These are phyloP conservation scores for Aramus guarauna DNA, from an alignment of 2,113 vertebrate species.

Conservation along the genomic window DNA sequence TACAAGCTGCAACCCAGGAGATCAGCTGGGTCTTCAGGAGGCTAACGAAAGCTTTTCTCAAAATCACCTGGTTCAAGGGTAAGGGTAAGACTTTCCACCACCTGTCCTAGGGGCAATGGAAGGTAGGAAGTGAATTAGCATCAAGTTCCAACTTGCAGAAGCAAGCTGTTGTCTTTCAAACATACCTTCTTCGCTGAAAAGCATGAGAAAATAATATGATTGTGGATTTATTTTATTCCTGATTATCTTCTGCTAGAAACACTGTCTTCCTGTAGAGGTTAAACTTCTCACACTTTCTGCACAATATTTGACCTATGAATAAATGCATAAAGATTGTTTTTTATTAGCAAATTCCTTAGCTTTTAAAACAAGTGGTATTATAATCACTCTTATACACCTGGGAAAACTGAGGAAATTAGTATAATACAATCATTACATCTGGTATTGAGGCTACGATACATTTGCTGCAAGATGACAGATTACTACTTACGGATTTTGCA, in stretches of 20 bases:
- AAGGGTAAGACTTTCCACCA: background rate
- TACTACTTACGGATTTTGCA: background rate
- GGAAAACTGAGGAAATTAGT: slow-evolving; percentile 67
- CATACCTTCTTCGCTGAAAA: background rate
- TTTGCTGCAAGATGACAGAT: slow-evolving; percentile 37
- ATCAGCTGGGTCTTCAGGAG: background rate
- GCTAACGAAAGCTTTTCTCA: background rate
- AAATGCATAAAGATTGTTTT: slow-evolving; percentile 35
- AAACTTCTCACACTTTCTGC: background rate
- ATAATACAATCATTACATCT: slow-evolving; percentile 18
- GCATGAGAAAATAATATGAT: background rate
- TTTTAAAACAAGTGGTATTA: slow-evolving; percentile 45
- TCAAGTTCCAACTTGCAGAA: background rate
- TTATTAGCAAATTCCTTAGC: slow-evolving; percentile 56
- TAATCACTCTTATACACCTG: slow-evolving; percentile 29
- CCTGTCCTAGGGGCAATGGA: background rate
- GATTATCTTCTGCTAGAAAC: background rate
- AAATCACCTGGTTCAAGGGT: background rate
- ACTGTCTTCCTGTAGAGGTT: background rate
- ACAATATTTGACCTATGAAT: background rate
- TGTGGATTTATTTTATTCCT: background rate
- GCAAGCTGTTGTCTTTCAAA: background rate
- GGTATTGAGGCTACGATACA: background rate
- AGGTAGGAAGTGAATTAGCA: background rate
- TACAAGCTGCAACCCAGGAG: background rate